phyloP scores from a whole-genome alignment of 2,888 invertebrate genomes.

The Drosophila meridiana region DNA sequence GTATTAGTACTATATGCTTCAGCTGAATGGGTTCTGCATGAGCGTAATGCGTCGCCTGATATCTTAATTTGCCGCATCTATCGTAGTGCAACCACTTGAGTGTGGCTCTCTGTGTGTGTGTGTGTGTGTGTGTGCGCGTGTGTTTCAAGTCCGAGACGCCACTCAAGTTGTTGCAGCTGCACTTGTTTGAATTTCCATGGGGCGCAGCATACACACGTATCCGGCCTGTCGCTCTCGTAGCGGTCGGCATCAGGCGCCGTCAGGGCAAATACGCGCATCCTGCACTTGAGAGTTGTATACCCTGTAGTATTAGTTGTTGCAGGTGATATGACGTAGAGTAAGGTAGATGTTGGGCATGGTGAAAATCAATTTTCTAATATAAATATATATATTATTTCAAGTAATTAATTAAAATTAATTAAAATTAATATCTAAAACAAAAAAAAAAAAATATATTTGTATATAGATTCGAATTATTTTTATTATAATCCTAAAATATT shows the following conservation, averaged over 20 bases:
- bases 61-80: constrained; percentile 79
- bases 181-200: constrained; percentile 75
- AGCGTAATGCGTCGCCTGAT: constrained; percentile 74
- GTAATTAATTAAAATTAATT: too few species aligned
- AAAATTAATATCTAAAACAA: too few species aligned
- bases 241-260: constrained; percentile 56
- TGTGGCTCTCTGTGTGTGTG: not conserved
- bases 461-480: too few species aligned
- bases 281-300: constrained; percentile 64
- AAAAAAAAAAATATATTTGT: too few species aligned
- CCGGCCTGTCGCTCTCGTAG: constrained; percentile 56
- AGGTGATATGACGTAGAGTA: not conserved
- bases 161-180: constrained; percentile 70
- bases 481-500: too few species aligned
- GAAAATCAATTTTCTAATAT: not conserved
- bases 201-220: constrained; percentile 54
- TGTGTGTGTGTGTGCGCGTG: not conserved
- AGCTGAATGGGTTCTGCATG: constrained; percentile 55
- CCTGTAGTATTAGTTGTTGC: constrained; percentile 12
- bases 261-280: constrained; percentile 72
- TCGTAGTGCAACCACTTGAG: constrained; percentile 56
- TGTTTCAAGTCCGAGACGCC: constrained; percentile 46
- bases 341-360: not conserved
- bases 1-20: constrained; percentile 14
- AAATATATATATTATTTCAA: not conserved